Percentiles rank a stretch among this genome's conserved stretches.
phyloP scores from a whole-genome alignment of 2,797 vertebrate species.

The Podarcis siculus region DNA sequence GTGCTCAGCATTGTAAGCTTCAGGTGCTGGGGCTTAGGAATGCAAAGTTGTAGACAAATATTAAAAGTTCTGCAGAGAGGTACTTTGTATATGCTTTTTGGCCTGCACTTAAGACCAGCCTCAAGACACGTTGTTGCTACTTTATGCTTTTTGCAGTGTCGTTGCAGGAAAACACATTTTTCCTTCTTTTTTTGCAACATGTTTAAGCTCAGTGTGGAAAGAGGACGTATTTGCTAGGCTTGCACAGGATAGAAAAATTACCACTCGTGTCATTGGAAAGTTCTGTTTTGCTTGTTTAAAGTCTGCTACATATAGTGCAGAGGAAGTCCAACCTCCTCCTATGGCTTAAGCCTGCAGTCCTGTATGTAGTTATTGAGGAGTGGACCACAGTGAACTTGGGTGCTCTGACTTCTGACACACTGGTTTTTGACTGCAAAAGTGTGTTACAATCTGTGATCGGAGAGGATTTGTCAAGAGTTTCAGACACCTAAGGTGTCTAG shows the following conservation, averaged over 20 bases:
- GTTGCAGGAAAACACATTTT: constrained; percentile 65
- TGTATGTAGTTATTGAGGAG: neutral
- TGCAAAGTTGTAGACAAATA: constrained; percentile 47
- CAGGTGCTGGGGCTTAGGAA: neutral
- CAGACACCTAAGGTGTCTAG: constrained; percentile 28
- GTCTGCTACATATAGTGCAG: constrained; percentile 3
- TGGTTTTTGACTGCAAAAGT: neutral
- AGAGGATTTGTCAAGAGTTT: neutral
- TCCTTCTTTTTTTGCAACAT: constrained; percentile 66
- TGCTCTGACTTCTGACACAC: no score
- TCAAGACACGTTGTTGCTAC: constrained; percentile 69
- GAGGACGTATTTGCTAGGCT: constrained; percentile 64
- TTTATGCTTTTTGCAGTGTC: constrained; percentile 66
- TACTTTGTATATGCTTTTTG: constrained; percentile 60
- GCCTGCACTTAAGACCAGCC: constrained; percentile 65
- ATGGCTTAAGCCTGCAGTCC: constrained; percentile 1
- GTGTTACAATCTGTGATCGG: constrained; percentile 30
- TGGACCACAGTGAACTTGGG: neutral
- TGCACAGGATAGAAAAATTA: constrained; percentile 60
- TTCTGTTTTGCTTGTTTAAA: constrained; percentile 31
- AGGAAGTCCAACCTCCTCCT: constrained; percentile 16
- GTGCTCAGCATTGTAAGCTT: neutral
- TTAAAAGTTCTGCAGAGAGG: constrained; percentile 55
- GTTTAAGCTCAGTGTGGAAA: constrained; percentile 66
- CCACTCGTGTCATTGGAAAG: constrained; percentile 42